Conservation (phyloP, 2,113 vertebrate species). For the Datnioides undecimradiatus region DNA sequence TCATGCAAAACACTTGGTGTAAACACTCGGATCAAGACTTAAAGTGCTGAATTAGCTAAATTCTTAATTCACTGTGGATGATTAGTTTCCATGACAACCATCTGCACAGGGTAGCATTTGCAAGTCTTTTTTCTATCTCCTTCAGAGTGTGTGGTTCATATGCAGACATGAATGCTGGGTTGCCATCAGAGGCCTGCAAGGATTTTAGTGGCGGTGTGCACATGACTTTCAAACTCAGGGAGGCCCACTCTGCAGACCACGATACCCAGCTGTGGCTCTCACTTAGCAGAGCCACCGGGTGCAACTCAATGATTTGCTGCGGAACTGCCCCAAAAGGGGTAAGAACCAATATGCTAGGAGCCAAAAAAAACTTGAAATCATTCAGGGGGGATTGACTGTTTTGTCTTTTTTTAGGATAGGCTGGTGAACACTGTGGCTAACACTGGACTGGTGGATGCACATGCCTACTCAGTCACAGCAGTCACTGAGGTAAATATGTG, state of each 20-base stretch:
- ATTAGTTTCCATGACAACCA: no score
- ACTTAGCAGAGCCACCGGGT: constrained; percentile 17
- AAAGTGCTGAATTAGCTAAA: not conserved
- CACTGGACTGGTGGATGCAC: constrained; percentile 48
- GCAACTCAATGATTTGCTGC: constrained; percentile 65
- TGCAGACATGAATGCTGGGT: constrained; percentile 32
- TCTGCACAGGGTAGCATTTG: no score
- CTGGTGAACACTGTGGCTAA: not conserved
- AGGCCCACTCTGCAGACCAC: not conserved
- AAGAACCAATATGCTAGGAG: not conserved
- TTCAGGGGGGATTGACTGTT: not conserved
- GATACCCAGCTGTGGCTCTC: constrained; percentile 29
- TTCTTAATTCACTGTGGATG: not conserved
- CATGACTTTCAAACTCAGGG: constrained; percentile 20
- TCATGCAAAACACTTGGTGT: not conserved
- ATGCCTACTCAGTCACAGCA: constrained; percentile 65
- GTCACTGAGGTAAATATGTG: constrained; percentile 56
- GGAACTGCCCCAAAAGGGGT: constrained; percentile 1
- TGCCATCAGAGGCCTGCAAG: constrained; percentile 58
- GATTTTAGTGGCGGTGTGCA: constrained; percentile 64
- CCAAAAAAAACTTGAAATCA: not conserved
- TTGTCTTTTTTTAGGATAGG: constrained; percentile 22
- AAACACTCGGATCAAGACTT: not conserved
- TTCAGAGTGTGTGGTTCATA: constrained; percentile 65
- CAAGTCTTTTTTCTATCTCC: not conserved